A percentile compares a stretch with the other conserved stretches of the same genome.
Evolutionary conservation across 2,797 vertebrate genomes (phyloP).

Genomic region (Falco concolor): DNA sequence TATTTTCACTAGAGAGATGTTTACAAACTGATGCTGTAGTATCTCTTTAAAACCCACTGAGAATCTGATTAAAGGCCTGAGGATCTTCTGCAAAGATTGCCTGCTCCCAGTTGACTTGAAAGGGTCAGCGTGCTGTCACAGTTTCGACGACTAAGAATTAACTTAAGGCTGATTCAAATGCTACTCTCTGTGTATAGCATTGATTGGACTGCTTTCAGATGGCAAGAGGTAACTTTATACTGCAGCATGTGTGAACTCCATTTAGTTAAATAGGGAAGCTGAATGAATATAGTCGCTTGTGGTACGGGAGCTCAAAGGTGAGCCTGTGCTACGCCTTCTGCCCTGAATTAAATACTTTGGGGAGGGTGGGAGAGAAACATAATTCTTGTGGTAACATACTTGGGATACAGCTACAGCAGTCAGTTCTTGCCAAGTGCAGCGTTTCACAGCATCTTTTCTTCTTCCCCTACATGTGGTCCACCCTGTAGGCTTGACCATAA

Average conservation of each 20-base stretch:
- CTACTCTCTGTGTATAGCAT: constrained; percentile 54
- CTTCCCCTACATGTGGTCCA: not conserved
- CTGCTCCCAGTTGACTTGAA: constrained; percentile 66
- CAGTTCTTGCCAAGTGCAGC: not conserved
- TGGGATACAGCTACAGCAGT: not conserved
- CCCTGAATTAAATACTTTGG: constrained; percentile 50
- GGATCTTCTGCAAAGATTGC: constrained; percentile 66
- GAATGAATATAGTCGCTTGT: constrained; percentile 25
- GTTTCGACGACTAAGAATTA: constrained; percentile 64
- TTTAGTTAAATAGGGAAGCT: constrained; percentile 52
- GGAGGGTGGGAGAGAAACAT: constrained; percentile 19
- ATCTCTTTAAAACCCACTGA: constrained; percentile 67
- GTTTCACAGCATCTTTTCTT: not conserved
- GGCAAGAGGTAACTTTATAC: constrained; percentile 61
- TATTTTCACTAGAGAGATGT: constrained; percentile 65
- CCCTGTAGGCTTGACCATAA: not conserved
- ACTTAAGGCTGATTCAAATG: constrained; percentile 68
- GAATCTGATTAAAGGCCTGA: constrained; percentile 68
- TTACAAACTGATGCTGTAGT: constrained; percentile 67
- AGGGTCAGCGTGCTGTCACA: constrained; percentile 66
- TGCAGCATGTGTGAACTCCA: constrained; percentile 52
- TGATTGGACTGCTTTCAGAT: constrained; percentile 60
- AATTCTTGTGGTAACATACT: not conserved
- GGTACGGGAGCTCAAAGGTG: constrained; percentile 32
- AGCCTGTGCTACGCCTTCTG: not conserved